Conservation (phyloP, 2,797 vertebrate species). For the Dipus sagitta region DNA sequence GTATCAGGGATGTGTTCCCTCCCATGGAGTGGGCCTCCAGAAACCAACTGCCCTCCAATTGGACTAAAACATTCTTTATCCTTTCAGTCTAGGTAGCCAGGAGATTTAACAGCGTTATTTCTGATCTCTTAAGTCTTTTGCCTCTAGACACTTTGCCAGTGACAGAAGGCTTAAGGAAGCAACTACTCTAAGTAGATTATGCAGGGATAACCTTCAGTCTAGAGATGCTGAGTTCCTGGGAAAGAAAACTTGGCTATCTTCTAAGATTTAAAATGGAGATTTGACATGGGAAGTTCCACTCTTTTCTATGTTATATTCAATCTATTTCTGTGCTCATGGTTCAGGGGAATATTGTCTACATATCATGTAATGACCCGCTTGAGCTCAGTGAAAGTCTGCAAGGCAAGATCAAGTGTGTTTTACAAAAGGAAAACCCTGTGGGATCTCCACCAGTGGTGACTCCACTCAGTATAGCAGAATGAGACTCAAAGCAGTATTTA, state of each 20-base stretch:
- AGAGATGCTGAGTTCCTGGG: not conserved
- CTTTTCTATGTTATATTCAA: not conserved
- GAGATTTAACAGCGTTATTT: not conserved
- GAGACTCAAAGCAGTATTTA: conserved; percentile 46
- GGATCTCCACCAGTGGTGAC: not conserved
- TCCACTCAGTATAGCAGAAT: not conserved
- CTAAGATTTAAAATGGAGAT: not conserved
- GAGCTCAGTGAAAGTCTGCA: not conserved
- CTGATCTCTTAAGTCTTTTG: not conserved
- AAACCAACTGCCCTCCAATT: no score
- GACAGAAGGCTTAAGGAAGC: not conserved
- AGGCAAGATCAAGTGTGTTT: conserved; percentile 15
- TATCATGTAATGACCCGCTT: not conserved
- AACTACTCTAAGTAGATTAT: not conserved
- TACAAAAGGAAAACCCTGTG: not conserved
- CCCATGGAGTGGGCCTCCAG: no score
- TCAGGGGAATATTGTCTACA: not conserved
- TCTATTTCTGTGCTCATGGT: not conserved
- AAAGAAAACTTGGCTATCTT: conserved; percentile 20
- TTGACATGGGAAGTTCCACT: not conserved
- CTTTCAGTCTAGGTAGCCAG: not conserved
- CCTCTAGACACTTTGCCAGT: not conserved
- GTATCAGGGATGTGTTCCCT: no score
- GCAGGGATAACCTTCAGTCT: not conserved
- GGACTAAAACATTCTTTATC: not conserved